Conservation (phyloP, 2,888 invertebrate genomes). For the Chrysolina americana region DNA sequence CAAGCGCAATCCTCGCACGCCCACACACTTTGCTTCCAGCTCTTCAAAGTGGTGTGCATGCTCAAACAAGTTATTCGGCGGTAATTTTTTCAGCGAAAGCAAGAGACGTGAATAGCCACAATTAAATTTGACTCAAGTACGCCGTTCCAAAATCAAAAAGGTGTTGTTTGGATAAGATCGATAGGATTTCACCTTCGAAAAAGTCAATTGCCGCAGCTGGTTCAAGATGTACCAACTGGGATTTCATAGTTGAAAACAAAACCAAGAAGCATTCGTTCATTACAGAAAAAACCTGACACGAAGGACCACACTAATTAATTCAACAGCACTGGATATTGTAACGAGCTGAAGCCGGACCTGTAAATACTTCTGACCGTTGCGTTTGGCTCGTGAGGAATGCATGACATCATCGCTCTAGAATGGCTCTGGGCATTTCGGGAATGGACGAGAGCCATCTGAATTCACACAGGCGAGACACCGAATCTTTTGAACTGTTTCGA, state of each 20-base stretch:
- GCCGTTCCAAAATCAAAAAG: neutral
- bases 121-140: neutral
- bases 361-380: no score
- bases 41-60: neutral
- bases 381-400: no score
- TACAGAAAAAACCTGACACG: neutral
- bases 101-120: neutral
- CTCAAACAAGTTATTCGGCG: conserved; percentile 10
- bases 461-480: no score
- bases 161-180: neutral
- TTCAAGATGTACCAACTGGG: no score
- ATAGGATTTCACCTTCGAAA: neutral
- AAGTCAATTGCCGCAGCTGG: neutral
- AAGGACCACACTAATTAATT: neutral
- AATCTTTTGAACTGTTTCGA: no score
- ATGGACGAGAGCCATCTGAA: no score
- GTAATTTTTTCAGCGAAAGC: neutral
- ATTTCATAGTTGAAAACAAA: neutral
- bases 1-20: conserved; percentile 28
- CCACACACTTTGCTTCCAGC: conserved; percentile 17
- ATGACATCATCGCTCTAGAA: no score
- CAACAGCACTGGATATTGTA: neutral
- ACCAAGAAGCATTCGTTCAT: neutral
- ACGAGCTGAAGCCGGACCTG: no score
- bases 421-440: no score